Evolutionary conservation across 1,140 invertebrate genomes (phyloP).

Genomic region (Steinernema feltiae): DNA sequence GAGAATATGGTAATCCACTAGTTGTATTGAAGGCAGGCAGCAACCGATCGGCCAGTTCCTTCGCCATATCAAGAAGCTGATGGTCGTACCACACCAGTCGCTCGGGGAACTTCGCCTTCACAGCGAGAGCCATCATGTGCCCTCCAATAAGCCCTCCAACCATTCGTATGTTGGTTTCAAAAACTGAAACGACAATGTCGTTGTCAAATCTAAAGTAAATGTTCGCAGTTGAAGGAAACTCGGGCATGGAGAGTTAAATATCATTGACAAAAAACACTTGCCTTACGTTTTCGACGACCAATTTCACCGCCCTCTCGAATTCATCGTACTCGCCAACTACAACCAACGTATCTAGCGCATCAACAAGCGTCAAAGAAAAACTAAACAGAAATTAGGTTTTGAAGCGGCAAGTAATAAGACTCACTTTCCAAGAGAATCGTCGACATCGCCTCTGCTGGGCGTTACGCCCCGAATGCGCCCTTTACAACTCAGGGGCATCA

Average conservation of each 20-base stretch:
- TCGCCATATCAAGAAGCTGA: constrained; percentile 80
- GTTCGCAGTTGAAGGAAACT: too few species aligned
- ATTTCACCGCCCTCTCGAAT: constrained; percentile 81
- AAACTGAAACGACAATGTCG: constrained; percentile 91
- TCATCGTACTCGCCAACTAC: constrained; percentile 83
- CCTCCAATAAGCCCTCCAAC: constrained; percentile 70
- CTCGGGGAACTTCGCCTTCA: constrained; percentile 69
- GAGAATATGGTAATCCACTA: constrained; percentile 90
- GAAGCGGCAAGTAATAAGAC: constrained; percentile 57
- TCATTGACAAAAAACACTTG: too few species aligned
- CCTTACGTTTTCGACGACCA: constrained; percentile 69
- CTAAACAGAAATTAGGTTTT: constrained; percentile 64
- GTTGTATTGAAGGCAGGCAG: constrained; percentile 93
- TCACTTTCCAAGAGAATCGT: constrained; percentile 92
- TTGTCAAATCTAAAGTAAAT: constrained; percentile 79
- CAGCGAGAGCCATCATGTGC: constrained; percentile 78
- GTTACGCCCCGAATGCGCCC: constrained; percentile 74
- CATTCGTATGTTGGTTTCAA: constrained; percentile 95
- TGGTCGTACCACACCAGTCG: constrained; percentile 83
- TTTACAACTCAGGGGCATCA: constrained; percentile 92
- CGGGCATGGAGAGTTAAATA: too few species aligned
- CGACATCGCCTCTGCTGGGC: constrained; percentile 83
- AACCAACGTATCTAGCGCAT: constrained; percentile 85
- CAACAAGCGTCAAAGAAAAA: constrained; percentile 89
- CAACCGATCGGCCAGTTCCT: constrained; percentile 81